Conservation (phyloP, 2,113 vertebrate species). For the Hydrolagus affinis region DNA sequence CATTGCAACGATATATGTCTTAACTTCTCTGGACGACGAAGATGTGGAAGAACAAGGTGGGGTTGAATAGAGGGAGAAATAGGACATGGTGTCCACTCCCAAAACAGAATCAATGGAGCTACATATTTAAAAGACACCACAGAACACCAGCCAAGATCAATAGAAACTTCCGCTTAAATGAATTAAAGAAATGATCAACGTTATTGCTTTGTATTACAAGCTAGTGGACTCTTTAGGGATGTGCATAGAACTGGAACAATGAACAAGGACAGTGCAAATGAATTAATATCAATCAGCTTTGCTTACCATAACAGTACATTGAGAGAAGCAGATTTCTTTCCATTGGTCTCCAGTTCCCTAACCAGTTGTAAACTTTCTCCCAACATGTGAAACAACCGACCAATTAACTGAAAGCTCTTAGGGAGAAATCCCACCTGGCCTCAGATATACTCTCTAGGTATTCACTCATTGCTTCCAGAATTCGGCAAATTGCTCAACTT, state of each 20-base stretch:
- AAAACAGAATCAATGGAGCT: conserved; percentile 8
- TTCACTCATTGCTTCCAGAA: too few species aligned
- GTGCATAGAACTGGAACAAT: conserved; percentile 27
- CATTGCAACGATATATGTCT: not conserved
- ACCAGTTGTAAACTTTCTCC: not conserved
- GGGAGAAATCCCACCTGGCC: too few species aligned
- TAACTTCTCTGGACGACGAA: not conserved
- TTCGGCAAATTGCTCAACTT: too few species aligned
- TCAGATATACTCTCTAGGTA: too few species aligned
- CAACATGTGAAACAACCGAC: not conserved
- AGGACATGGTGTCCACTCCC: too few species aligned
- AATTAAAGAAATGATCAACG: not conserved
- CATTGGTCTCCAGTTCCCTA: not conserved
- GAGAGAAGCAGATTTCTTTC: not conserved
- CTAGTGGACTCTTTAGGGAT: conserved; percentile 26
- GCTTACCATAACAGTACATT: not conserved
- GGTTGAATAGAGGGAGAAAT: not conserved
- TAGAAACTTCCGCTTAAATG: not conserved
- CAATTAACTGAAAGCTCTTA: not conserved
- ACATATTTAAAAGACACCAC: not conserved
- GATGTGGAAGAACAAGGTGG: not conserved
- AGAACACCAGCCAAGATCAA: not conserved
- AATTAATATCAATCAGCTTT: conserved; percentile 14
- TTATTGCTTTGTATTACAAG: not conserved
- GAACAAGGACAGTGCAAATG: conserved; percentile 16